phyloP scores from a whole-genome alignment of 2,797 vertebrate genomes.

The Tokudaia muenninki region DNA sequence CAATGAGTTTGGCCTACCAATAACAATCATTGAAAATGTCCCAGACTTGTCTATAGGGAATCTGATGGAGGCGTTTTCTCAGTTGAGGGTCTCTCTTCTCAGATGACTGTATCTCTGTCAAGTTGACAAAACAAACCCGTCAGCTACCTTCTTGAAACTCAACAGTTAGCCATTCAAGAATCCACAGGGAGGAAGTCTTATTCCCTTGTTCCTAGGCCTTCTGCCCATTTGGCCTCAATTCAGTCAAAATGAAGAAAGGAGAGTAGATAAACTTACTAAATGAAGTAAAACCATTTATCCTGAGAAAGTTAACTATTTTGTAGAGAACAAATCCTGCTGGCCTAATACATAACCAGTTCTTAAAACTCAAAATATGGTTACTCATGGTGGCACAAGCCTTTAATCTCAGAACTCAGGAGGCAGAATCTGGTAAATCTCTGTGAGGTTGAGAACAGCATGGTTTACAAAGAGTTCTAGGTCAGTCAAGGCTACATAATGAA shows the following conservation, averaged over 20 bases:
- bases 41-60: not conserved
- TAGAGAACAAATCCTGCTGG: not conserved
- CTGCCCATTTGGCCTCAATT: not conserved
- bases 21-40: not conserved
- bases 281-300: conserved; percentile 13
- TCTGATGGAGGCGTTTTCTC: not conserved
- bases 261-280: not conserved
- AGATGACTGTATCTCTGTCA: not conserved
- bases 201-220: not conserved
- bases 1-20: not conserved
- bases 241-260: not conserved
- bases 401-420: not conserved
- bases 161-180: not conserved
- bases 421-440: not conserved
- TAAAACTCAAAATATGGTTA: not conserved
- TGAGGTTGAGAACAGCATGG: not conserved
- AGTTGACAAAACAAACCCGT: not conserved
- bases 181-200: not conserved
- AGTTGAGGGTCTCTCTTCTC: not conserved
- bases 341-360: not conserved
- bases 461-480: not conserved
- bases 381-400: not conserved
- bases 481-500: not conserved
- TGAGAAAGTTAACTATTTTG: not conserved
- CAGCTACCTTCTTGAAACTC: not conserved